These are phyloP conservation scores for Spinus pinus DNA, from an alignment of 2,797 vertebrate species.

Conservation along the genomic window DNA sequence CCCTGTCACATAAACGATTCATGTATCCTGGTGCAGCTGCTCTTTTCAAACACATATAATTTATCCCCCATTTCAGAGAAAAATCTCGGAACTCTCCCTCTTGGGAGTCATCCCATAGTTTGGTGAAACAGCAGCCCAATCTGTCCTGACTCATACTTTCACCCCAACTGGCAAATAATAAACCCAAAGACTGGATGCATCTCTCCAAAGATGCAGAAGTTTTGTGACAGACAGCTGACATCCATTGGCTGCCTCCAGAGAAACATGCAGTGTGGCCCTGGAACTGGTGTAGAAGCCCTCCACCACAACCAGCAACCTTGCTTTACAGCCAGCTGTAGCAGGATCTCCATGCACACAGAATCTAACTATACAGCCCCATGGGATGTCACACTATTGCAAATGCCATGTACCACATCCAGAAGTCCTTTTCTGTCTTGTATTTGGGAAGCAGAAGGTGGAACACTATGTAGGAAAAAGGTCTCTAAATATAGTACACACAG, in stretches of 20 bases:
- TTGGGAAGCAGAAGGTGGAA: constrained; percentile 1
- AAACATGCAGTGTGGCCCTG: not conserved
- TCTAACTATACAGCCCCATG: not conserved
- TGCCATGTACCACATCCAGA: not conserved
- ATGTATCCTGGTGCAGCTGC: not conserved
- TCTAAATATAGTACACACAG: not conserved
- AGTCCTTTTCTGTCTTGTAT: not conserved
- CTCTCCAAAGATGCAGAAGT: not conserved
- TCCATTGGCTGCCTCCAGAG: not conserved
- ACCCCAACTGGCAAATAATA: not conserved
- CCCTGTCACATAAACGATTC: accelerated
- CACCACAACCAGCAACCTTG: not conserved
- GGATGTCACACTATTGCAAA: not conserved
- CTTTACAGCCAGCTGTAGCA: not conserved
- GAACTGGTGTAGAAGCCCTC: not conserved
- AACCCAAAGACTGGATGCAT: not conserved
- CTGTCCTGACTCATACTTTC: not conserved
- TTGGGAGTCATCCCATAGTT: not conserved
- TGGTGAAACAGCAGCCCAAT: not conserved
- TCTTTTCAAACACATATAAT: not conserved
- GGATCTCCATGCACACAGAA: not conserved
- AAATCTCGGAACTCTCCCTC: not conserved
- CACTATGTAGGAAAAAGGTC: not conserved
- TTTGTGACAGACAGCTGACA: not conserved
- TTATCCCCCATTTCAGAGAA: not conserved